Evolutionary conservation across 2,888 invertebrate species (phyloP), one percentile per base, ranked within the genome.

Genomic region (Troglohyphantes excavatus): DNA sequence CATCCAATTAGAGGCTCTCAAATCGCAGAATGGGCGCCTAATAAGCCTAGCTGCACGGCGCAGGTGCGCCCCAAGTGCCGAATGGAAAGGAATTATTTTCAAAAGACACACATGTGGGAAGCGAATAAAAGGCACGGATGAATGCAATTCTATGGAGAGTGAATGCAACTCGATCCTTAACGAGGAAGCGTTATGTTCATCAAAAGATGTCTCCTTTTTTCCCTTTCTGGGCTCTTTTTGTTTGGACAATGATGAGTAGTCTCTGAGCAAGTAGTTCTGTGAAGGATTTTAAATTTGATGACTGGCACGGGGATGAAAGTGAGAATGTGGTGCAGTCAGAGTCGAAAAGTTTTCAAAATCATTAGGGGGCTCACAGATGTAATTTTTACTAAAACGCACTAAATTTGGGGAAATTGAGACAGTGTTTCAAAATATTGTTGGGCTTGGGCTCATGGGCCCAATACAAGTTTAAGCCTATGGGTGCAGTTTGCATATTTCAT

Each of bases 1-100:
- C 23, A 65, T 65, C 87, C 87, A 87, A 87, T 87, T 87, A 87
- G 53, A 6, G 23, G 67, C 65, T 27, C n/a, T 65, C 53, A 75
- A 75, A 65, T 67, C 13, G 39, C 19, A 2, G 59, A 61, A 82
- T 70, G 70, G 17, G 53, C 67, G 46, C 73, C 33, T 84, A 84
- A 84, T 65, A 53, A 84, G 84, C 75, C 53, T 67, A 21, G 53
- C 13, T 63, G 53, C 46, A 67, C 27, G 67, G 72, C 73, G 72
- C 83, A 83, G 39, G 81, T 67, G 68, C 68, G 53, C 39, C 23
- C 39, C 43, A 43, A 29, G 23, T 43, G 39, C 39, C 3, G 13
- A 39, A 39, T 39, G 39, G 39, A 39, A 39, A 39, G n/a, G 53
- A n/a, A n/a, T 72, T 39, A 23, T 23, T 72, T 72, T 72, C 63